These are phyloP conservation scores for Sebastes cheni DNA, from an alignment of 2,797 vertebrate species.

Conservation along the genomic window DNA sequence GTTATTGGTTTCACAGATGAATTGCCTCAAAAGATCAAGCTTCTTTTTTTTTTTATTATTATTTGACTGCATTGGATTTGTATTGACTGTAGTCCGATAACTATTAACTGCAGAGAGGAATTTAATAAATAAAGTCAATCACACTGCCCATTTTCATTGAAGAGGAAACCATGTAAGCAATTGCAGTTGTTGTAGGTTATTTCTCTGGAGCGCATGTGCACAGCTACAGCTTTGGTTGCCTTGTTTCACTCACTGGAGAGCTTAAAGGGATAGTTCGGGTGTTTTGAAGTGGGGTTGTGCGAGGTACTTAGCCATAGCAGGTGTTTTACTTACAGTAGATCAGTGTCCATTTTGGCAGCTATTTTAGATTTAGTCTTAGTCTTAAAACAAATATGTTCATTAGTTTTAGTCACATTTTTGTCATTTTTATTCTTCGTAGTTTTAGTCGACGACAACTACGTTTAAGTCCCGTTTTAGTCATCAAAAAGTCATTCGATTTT, in stretches of 20 bases:
- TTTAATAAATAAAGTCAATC: slow-evolving; percentile 7
- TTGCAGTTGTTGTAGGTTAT: neutral
- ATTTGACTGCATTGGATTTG: slow-evolving; percentile 21
- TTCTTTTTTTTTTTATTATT: slow-evolving; percentile 3
- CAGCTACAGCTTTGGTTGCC: neutral
- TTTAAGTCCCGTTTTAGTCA: no score
- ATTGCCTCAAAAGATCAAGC: slow-evolving; percentile 5
- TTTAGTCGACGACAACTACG: no score
- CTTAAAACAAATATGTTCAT: no score
- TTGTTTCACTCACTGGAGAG: neutral
- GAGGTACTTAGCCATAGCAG: no score
- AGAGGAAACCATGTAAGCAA: neutral
- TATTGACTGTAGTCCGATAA: slow-evolving; percentile 21
- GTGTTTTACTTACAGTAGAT: no score
- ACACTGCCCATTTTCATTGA: neutral
- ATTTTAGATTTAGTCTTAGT: no score
- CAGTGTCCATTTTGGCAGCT: no score
- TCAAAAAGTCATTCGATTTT: no score
- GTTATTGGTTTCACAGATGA: slow-evolving; percentile 21
- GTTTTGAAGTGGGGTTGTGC: no score
- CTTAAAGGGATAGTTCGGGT: neutral
- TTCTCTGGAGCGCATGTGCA: neutral
- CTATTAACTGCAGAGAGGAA: neutral
- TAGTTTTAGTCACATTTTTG: no score
- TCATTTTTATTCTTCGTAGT: no score